These are phyloP conservation scores for Lophius americanus DNA, from an alignment of 2,797 vertebrate species.

Conservation along the genomic window DNA sequence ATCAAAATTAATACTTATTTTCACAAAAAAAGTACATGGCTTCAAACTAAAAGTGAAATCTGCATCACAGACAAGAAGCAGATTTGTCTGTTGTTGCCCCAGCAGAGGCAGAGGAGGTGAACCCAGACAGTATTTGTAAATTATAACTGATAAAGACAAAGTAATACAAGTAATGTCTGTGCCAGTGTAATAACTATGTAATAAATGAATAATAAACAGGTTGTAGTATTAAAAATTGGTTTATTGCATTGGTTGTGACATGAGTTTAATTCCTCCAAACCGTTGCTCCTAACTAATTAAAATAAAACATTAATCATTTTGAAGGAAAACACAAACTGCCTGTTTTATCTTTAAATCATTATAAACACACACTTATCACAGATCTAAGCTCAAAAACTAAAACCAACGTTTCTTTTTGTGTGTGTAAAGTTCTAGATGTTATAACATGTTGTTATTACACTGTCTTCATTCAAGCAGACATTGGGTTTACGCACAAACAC, in stretches of 20 bases:
- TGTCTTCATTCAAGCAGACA: conserved; percentile 18
- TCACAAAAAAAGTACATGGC: too few relatives aligned
- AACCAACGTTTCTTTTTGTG: conserved; percentile 19
- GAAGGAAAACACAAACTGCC: conserved; percentile 78
- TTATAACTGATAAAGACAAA: neutral
- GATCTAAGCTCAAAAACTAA: conserved; percentile 68
- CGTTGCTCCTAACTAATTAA: conserved; percentile 79
- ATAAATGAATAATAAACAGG: conserved; percentile 2
- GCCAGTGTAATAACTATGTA: neutral
- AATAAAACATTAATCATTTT: conserved; percentile 80
- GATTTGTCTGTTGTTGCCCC: too few relatives aligned
- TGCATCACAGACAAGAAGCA: too few relatives aligned
- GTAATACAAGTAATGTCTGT: neutral
- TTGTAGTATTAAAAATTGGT: conserved; percentile 54
- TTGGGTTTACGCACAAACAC: conserved; percentile 11
- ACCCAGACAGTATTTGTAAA: neutral
- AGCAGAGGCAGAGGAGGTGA: neutral
- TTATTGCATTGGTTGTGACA: conserved; percentile 87
- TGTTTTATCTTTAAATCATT: conserved; percentile 75
- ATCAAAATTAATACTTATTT: too few relatives aligned
- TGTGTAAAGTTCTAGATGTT: too few relatives aligned
- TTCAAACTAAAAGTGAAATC: too few relatives aligned
- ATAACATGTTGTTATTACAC: too few relatives aligned
- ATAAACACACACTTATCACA: conserved; percentile 76
- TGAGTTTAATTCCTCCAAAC: conserved; percentile 88